Evolutionary conservation across 2,888 invertebrate genomes (phyloP).

Genomic region (Eristalis pertinax): DNA sequence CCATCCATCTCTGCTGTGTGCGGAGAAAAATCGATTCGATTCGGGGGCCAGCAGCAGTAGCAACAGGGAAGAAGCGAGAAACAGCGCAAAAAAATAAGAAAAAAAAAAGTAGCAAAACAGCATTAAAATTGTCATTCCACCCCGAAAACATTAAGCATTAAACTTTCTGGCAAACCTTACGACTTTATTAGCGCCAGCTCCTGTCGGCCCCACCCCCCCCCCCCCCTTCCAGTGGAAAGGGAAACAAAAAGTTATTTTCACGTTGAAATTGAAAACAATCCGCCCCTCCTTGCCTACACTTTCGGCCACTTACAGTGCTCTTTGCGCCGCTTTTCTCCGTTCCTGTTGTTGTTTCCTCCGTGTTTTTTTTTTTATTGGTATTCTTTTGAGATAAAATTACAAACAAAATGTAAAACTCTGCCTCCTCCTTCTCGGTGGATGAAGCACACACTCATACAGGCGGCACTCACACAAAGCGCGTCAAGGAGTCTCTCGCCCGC

Average conservation of each 20-base stretch:
- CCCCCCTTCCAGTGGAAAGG: slow-evolving; percentile 19
- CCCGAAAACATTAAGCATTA: slow-evolving; percentile 7
- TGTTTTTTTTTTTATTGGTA: slow-evolving; percentile 29
- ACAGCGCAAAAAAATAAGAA: neutral
- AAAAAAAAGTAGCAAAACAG: neutral
- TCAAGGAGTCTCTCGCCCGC: neutral
- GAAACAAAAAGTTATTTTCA: slow-evolving; percentile 67
- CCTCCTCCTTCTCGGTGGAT: neutral
- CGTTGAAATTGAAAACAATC: slow-evolving; percentile 69
- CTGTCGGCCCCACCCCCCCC: neutral
- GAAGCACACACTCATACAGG: slow-evolving; percentile 10
- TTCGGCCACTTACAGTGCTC: slow-evolving; percentile 46
- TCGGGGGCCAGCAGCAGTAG: neutral
- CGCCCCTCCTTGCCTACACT: slow-evolving; percentile 21
- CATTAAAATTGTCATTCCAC: slow-evolving; percentile 26
- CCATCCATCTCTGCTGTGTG: neutral
- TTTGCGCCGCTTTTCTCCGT: slow-evolving; percentile 15
- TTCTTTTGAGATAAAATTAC: slow-evolving; percentile 59
- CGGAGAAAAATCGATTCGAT: slow-evolving; percentile 28
- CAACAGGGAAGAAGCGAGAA: neutral
- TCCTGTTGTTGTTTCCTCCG: neutral
- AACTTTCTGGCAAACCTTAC: slow-evolving; percentile 51
- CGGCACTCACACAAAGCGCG: neutral
- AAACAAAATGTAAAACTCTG: slow-evolving; percentile 48
- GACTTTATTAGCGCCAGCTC: slow-evolving; percentile 57